phyloP scores from a whole-genome alignment of 1,140 invertebrate species.

The Danaus melanippus region DNA sequence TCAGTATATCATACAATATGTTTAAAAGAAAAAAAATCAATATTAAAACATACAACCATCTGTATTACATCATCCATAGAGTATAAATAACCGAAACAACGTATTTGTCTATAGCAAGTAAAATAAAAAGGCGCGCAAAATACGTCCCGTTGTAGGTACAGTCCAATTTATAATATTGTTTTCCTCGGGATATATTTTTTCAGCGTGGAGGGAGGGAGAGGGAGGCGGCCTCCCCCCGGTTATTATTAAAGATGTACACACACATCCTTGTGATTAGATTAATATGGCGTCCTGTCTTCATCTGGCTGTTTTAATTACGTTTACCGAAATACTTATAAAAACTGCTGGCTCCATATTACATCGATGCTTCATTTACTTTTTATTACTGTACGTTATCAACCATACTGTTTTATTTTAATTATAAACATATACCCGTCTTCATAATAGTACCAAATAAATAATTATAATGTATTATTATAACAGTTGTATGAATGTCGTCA shows the following conservation, averaged over 20 bases:
- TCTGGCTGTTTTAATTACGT: too few species aligned
- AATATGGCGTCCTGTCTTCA: constrained; percentile 36
- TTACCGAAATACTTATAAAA: too few species aligned
- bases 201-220: constrained; percentile 52
- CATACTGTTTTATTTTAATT: too few species aligned
- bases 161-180: constrained; percentile 72
- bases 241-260: constrained; percentile 71
- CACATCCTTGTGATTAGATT: constrained; percentile 70
- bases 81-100: neutral
- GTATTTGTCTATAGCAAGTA: constrained; percentile 27
- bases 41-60: neutral
- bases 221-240: constrained; percentile 40
- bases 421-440: too few species aligned
- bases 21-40: neutral
- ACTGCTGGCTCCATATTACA: too few species aligned
- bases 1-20: neutral
- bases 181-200: constrained; percentile 70
- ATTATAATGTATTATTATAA: too few species aligned
- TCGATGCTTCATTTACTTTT: too few species aligned
- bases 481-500: too few species aligned
- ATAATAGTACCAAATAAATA: too few species aligned
- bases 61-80: too few species aligned
- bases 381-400: too few species aligned
- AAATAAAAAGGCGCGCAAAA: constrained; percentile 52
- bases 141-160: constrained; percentile 36